These are phyloP conservation scores for Montifringilla adamsi DNA, from an alignment of 2,113 vertebrate species.

Conservation along the genomic window DNA sequence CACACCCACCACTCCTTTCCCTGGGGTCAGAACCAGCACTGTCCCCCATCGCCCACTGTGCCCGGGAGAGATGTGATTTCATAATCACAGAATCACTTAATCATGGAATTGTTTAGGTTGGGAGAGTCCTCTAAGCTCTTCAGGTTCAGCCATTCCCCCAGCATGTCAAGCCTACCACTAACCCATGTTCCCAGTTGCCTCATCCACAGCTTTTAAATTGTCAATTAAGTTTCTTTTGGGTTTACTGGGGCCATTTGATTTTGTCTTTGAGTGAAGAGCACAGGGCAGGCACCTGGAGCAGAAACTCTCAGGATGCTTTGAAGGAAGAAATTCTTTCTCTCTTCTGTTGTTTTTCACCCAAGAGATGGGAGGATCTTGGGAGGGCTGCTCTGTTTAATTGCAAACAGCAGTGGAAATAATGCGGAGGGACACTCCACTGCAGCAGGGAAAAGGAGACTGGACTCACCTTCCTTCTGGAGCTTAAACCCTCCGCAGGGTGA, in stretches of 20 bases:
- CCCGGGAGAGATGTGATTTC: not conserved
- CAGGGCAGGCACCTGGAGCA: not conserved
- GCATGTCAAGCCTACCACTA: not conserved
- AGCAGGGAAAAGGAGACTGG: not conserved
- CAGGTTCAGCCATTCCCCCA: rapidly evolving
- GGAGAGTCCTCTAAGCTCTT: not conserved
- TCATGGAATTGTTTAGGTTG: not conserved
- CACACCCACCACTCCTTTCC: not conserved
- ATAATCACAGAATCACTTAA: not conserved
- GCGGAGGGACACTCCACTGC: rapidly evolving
- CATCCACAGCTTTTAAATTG: not conserved
- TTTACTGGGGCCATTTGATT: not conserved
- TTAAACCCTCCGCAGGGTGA: not conserved
- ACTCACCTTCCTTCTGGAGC: not conserved
- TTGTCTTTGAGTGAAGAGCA: not conserved
- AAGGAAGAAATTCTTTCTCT: not conserved
- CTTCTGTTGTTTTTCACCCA: not conserved
- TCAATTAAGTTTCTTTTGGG: rapidly evolving
- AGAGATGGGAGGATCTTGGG: not conserved
- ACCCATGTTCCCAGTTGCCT: not conserved
- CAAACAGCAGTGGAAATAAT: not conserved
- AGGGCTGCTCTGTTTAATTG: not conserved
- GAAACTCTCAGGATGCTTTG: not conserved
- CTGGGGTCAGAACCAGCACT: not conserved
- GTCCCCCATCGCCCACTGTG: rapidly evolving